Evolutionary conservation across 2,888 invertebrate genomes (phyloP).

Genomic region (Agrilus mali): DNA sequence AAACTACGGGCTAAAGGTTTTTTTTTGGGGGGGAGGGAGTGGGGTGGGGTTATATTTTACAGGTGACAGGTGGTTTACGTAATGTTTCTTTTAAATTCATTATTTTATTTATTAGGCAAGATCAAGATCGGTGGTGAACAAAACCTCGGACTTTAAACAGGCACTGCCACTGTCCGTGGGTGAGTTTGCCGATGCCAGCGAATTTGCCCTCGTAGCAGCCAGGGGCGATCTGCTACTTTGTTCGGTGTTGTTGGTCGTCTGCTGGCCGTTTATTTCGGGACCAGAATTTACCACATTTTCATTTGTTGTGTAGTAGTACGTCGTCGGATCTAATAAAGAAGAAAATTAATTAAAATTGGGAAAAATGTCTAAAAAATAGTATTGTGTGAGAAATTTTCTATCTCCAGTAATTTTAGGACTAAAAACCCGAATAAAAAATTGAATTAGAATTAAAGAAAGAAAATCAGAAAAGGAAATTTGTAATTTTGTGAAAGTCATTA

Average conservation of each 20-base stretch:
- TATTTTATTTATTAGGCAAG: conserved; percentile 14
- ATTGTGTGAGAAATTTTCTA: too few relatives aligned
- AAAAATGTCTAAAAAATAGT: too few relatives aligned
- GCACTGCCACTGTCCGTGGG: conserved; percentile 54
- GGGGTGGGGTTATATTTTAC: background rate
- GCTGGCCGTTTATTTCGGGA: conserved; percentile 1
- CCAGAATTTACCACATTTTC: conserved; percentile 20
- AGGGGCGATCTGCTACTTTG: conserved; percentile 55
- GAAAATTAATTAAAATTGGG: background rate
- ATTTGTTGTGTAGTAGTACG: conserved; percentile 47
- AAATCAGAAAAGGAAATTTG: too few relatives aligned
- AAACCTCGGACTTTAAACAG: conserved; percentile 48
- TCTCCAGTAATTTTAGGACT: too few relatives aligned
- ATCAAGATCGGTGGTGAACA: conserved; percentile 28
- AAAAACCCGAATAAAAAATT: too few relatives aligned
- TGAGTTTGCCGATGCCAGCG: conserved; percentile 55
- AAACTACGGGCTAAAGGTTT: background rate
- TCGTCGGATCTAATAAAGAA: conserved; percentile 40
- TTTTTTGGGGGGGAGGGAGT: too few relatives aligned
- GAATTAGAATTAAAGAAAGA: too few relatives aligned
- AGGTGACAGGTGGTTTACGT: background rate
- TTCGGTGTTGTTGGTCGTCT: conserved; percentile 27
- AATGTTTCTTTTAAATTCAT: background rate
- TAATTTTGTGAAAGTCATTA: too few relatives aligned
- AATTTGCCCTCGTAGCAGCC: conserved; percentile 58